A percentile compares a stretch with the other conserved stretches of the same genome.
Conservation (phyloP, 2,113 vertebrate species). For the Aepyceros melampus region DNA sequence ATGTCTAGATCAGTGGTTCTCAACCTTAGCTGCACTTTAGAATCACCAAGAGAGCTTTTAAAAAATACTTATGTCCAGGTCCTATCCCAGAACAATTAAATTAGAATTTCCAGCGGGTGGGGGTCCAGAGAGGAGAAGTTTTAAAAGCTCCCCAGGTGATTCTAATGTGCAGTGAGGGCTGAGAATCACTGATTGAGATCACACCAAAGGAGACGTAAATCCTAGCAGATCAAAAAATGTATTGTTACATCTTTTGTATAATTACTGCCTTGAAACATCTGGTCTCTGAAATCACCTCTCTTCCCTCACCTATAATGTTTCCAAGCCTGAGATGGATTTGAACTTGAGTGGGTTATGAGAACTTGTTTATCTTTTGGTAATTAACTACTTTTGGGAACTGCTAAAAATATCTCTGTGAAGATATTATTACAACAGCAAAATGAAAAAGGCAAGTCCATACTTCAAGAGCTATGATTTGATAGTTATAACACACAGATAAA, state of each 20-base stretch:
- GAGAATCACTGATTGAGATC: not conserved
- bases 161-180: not conserved
- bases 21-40: constrained; percentile 26
- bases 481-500: not conserved
- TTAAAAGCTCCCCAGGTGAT: constrained; percentile 22
- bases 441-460: not conserved
- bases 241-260: not conserved
- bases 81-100: constrained; percentile 47
- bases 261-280: not conserved
- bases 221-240: not conserved
- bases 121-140: not conserved
- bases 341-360: not conserved
- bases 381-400: not conserved
- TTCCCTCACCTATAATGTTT: not conserved
- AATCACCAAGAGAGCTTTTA: constrained; percentile 45
- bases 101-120: constrained; percentile 17
- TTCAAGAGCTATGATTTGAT: not conserved
- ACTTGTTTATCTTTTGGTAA: not conserved
- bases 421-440: not conserved
- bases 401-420: constrained; percentile 40
- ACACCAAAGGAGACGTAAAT: not conserved
- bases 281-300: not conserved
- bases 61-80: constrained; percentile 34
- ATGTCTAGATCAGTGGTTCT: constrained; percentile 7
- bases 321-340: not conserved